A percentile compares a stretch with the other conserved stretches of the same genome.
Evolutionary conservation across 2,888 invertebrate genomes (phyloP).

Genomic region (Macrosoma leucophasiata): DNA sequence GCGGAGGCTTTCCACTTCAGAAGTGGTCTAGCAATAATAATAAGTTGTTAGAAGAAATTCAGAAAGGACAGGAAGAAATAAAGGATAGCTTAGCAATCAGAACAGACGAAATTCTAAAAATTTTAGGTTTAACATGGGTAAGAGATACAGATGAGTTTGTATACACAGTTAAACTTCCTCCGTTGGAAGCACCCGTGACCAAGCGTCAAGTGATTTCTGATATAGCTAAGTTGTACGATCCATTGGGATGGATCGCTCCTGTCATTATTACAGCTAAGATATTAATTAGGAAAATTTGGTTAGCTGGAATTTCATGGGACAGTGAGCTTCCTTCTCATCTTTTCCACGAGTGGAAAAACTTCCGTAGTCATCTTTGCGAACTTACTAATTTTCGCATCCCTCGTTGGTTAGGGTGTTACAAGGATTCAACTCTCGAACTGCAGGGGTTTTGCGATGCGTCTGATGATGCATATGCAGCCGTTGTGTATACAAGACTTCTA

Average conservation of each 20-base stretch:
- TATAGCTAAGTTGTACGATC: neutral
- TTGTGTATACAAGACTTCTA: neutral
- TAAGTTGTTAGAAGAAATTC: conserved; percentile 2
- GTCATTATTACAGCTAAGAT: conserved; percentile 1
- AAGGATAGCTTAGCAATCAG: neutral
- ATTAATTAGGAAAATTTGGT: conserved; percentile 7
- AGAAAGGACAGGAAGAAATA: conserved; percentile 26
- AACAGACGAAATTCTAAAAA: conserved; percentile 2
- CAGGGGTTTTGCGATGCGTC: conserved; percentile 19
- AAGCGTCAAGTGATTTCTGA: conserved; percentile 1
- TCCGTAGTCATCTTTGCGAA: neutral
- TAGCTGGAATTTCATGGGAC: conserved; percentile 24
- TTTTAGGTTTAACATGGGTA: conserved; percentile 9
- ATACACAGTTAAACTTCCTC: conserved; percentile 5
- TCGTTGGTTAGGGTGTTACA: neutral
- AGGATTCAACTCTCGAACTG: neutral
- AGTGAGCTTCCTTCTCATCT: conserved; percentile 11
- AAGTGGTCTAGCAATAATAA: conserved; percentile 18
- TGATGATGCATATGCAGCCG: conserved; percentile 8
- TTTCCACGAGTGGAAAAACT: neutral
- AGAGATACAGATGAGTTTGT: conserved; percentile 7
- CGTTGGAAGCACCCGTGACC: conserved; percentile 1
- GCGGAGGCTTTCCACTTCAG: conserved; percentile 28
- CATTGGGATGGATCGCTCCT: conserved; percentile 4
- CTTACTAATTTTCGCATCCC: conserved; percentile 2